Evolutionary conservation across 2,888 invertebrate genomes (phyloP).

Genomic region (Meiosimyza platycephala): DNA sequence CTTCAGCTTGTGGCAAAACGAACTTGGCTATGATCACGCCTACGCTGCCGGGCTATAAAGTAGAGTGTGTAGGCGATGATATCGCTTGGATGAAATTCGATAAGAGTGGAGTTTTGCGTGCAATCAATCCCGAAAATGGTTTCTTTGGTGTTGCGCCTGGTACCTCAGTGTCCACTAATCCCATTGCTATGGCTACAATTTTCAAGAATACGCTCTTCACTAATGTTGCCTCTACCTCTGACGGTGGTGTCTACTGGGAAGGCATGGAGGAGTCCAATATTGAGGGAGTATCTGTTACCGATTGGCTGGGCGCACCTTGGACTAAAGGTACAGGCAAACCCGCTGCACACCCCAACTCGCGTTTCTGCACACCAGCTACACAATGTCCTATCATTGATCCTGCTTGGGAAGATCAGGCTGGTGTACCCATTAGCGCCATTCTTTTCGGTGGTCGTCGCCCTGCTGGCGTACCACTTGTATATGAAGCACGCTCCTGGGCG

Average conservation of each 20-base stretch:
- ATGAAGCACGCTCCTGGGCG: slow-evolving; percentile 91
- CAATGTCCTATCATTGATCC: slow-evolving; percentile 97
- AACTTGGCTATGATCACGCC: slow-evolving; percentile 99
- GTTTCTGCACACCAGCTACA: slow-evolving; percentile 93
- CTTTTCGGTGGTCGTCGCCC: slow-evolving; percentile 96
- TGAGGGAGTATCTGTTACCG: slow-evolving; percentile 73
- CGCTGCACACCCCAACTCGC: slow-evolving; percentile 97
- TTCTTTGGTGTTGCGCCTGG: slow-evolving; percentile 99
- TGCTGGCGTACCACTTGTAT: slow-evolving; percentile 91
- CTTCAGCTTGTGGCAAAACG: slow-evolving; percentile 98
- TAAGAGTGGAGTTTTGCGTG: slow-evolving; percentile 84
- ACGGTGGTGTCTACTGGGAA: slow-evolving; percentile 99
- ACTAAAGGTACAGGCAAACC: slow-evolving; percentile 73
- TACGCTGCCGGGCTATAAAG: slow-evolving; percentile 89
- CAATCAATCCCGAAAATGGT: slow-evolving; percentile 98
- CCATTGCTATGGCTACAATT: slow-evolving; percentile 95
- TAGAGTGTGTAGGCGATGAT: slow-evolving; percentile 96
- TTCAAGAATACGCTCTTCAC: slow-evolving; percentile 95
- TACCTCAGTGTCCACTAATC: slow-evolving; percentile 90
- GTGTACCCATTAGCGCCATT: slow-evolving; percentile 96
- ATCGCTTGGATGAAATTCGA: slow-evolving; percentile 99
- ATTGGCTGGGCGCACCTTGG: slow-evolving; percentile 89
- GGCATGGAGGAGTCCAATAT: slow-evolving; percentile 87
- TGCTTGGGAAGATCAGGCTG: slow-evolving; percentile 90
- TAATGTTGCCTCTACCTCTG: slow-evolving; percentile 94